Evolutionary conservation across 2,113 vertebrate genomes (phyloP).

Genomic region (Centrocercus urophasianus): DNA sequence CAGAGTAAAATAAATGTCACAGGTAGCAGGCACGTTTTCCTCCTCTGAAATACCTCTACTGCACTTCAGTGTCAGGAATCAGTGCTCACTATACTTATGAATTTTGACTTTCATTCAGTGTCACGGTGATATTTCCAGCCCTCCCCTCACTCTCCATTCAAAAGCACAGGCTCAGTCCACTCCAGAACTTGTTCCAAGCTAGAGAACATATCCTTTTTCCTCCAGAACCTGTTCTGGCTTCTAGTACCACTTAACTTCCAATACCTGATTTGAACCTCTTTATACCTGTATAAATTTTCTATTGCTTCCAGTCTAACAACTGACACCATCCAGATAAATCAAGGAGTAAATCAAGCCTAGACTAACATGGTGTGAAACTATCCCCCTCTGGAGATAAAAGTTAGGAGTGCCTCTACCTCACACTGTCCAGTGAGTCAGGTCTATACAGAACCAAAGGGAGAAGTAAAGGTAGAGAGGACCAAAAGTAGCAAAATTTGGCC

Average conservation of each 20-base stretch:
- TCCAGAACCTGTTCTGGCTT: neutral
- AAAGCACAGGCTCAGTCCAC: neutral
- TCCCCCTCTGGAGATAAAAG: neutral
- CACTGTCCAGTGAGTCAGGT: neutral
- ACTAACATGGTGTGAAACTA: neutral
- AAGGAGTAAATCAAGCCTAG: neutral
- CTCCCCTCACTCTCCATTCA: neutral
- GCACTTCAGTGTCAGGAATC: neutral
- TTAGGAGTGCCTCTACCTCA: neutral
- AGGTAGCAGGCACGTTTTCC: neutral
- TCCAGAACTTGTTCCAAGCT: neutral
- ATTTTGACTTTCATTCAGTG: neutral
- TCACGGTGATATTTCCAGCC: neutral
- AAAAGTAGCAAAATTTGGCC: neutral
- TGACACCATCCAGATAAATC: neutral
- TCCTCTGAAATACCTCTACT: neutral
- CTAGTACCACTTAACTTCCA: neutral
- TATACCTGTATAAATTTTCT: neutral
- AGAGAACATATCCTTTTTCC: neutral
- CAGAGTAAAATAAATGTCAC: neutral
- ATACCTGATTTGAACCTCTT: neutral
- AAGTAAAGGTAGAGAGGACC: too few relatives aligned
- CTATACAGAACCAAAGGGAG: neutral
- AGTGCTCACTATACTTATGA: neutral
- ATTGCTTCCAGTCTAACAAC: neutral